phyloP scores from a whole-genome alignment of 2,797 vertebrate genomes.

The Lerista edwardsae region DNA sequence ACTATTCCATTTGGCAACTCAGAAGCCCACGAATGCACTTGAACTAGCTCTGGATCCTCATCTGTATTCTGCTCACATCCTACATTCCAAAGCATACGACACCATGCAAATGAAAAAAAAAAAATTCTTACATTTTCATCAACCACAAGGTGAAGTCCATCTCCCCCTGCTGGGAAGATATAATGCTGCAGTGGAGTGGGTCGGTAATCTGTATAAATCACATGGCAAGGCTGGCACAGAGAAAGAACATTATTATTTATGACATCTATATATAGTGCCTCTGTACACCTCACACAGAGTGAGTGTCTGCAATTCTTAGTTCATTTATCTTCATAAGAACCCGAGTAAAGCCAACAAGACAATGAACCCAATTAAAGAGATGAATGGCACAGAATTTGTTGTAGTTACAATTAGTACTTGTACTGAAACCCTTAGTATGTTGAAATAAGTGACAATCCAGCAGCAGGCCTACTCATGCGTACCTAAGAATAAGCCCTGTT shows the following conservation, averaged over 20 bases:
- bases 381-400: neutral
- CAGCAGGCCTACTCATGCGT: neutral
- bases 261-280: neutral
- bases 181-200: slow-evolving; percentile 98
- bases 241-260: slow-evolving; percentile 34
- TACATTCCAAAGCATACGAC: neutral
- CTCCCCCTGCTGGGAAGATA: slow-evolving; percentile 97
- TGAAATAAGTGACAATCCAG: neutral
- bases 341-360: neutral
- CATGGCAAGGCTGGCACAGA: slow-evolving; percentile 89
- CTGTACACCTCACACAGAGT: neutral
- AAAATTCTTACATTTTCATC: slow-evolving; percentile 92
- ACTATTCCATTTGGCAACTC: too few relatives aligned
- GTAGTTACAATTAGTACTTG: neutral
- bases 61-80: neutral
- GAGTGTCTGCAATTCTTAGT: neutral
- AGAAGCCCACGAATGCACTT: neutral
- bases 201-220: slow-evolving; percentile 96
- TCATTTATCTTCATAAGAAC: neutral
- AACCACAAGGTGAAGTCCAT: slow-evolving; percentile 96
- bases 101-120: slow-evolving; percentile 19
- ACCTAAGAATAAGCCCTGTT: neutral
- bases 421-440: neutral
- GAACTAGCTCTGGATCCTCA: neutral
- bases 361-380: neutral